Conservation (phyloP, 64 coral and sea anemone species). For the Montipora efflorescens region DNA sequence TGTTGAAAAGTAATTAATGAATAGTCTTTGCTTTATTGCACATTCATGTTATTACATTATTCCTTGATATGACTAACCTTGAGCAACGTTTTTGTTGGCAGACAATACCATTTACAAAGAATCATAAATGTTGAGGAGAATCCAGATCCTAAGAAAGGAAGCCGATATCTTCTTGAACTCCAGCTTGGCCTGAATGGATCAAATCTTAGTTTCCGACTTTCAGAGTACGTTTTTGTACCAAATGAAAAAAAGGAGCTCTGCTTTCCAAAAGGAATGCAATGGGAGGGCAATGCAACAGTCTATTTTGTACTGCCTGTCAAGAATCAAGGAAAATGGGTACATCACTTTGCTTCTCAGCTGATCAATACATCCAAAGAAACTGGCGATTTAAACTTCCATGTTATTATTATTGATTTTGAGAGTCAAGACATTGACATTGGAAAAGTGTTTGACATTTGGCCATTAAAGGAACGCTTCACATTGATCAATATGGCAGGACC, state of each 20-base stretch:
- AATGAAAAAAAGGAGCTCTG: conserved; percentile 3
- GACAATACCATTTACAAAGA: conserved; percentile 15
- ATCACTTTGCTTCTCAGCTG: conserved; percentile 51
- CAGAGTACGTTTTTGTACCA: conserved; percentile 44
- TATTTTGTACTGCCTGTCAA: conserved; percentile 61
- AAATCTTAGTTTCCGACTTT: conserved; percentile 32
- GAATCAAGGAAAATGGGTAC: conserved; percentile 54
- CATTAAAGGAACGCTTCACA: neutral
- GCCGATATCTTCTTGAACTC: conserved; percentile 55
- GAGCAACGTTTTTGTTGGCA: neutral
- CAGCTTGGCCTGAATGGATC: conserved; percentile 14
- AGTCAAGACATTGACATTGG: conserved; percentile 56
- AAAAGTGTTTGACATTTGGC: neutral
- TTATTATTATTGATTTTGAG: conserved; percentile 35
- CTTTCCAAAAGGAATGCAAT: conserved; percentile 47
- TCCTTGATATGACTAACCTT: neutral
- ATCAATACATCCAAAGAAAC: neutral
- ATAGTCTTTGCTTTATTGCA: no score
- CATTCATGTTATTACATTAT: neutral
- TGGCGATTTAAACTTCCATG: conserved; percentile 24
- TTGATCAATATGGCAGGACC: conserved; percentile 36
- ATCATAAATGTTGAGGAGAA: conserved; percentile 67
- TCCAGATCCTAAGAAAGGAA: conserved; percentile 12
- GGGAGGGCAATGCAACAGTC: conserved; percentile 21
- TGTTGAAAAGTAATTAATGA: no score